phyloP scores from a whole-genome alignment of 2,797 vertebrate genomes.

The Muscicapa striata region DNA sequence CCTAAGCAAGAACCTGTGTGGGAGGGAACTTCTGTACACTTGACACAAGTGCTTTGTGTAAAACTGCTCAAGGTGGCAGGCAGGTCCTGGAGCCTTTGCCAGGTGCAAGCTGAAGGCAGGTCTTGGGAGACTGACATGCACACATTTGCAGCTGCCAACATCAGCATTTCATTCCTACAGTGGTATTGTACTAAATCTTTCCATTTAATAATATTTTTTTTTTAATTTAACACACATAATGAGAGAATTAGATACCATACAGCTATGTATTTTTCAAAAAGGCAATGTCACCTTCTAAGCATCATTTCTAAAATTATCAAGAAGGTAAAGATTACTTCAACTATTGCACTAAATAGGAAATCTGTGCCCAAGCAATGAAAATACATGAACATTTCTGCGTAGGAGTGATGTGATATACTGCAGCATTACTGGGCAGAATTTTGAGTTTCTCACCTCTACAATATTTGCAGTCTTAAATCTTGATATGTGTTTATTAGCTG shows the following conservation, averaged over 20 bases:
- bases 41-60: background rate
- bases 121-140: background rate
- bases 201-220: background rate
- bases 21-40: background rate
- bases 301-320: background rate
- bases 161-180: background rate
- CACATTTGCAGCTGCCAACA: background rate
- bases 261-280: background rate
- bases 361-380: background rate
- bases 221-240: background rate
- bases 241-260: background rate
- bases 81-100: background rate
- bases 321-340: background rate
- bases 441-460: background rate
- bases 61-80: background rate
- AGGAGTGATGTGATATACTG: background rate
- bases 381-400: background rate
- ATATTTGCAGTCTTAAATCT: background rate
- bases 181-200: background rate
- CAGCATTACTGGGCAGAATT: background rate
- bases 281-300: background rate
- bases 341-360: background rate
- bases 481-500: background rate
- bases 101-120: background rate
- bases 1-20: background rate